These are phyloP conservation scores for Stratiolaelaps scimitus DNA, from an alignment of 1,140 invertebrate genomes.

Conservation along the genomic window DNA sequence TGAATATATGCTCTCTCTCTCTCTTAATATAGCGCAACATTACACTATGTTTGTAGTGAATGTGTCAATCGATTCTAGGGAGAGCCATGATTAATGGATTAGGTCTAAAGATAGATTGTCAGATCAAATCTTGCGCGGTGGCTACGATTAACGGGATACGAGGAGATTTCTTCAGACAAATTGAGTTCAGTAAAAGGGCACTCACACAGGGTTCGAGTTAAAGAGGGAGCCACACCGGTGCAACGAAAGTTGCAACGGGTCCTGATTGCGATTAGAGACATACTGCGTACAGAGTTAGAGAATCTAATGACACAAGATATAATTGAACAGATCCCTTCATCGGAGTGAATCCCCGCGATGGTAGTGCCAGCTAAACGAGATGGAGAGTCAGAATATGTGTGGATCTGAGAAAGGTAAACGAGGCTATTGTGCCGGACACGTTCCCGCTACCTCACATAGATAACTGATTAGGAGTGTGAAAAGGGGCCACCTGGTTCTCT, in stretches of 20 bases:
- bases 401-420: too few species aligned
- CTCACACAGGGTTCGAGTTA: neutral
- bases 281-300: neutral
- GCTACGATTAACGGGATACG: neutral
- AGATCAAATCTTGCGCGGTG: neutral
- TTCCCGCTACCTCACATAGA: conserved; percentile 30
- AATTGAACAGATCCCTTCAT: neutral
- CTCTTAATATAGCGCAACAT: too few species aligned
- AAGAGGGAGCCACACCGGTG: neutral
- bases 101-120: neutral
- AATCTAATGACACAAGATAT: neutral
- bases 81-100: neutral
- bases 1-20: too few species aligned
- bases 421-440: conserved; percentile 21
- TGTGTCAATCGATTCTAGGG: neutral
- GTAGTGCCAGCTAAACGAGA: conserved; percentile 28
- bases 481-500: conserved; percentile 23
- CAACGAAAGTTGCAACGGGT: neutral
- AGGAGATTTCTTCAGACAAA: neutral
- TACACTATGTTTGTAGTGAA: neutral
- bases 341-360: neutral
- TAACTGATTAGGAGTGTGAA: neutral
- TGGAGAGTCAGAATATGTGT: conserved; percentile 22
- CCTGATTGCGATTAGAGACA: neutral
- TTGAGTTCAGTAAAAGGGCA: neutral